Evolutionary conservation across 1,140 invertebrate genomes (phyloP).

Genomic region (Eubasilissa regina): DNA sequence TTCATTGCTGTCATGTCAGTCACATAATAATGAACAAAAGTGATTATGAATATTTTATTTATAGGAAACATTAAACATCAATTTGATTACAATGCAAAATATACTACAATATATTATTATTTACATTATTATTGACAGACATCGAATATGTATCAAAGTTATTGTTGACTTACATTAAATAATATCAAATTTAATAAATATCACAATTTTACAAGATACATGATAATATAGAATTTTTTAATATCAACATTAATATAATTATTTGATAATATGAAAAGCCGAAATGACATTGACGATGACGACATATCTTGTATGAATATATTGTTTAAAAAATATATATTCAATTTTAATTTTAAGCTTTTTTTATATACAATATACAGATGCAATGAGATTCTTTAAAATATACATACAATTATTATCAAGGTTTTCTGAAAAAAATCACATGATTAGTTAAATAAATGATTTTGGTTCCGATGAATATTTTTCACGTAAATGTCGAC

Average conservation of each 20-base stretch:
- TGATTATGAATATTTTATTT: slow-evolving; percentile 24
- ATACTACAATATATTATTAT: slow-evolving; percentile 6
- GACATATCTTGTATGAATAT: too few relatives aligned
- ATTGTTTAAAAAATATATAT: neutral
- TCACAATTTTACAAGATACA: slow-evolving; percentile 28
- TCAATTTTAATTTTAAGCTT: neutral
- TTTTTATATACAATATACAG: neutral
- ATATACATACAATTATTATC: neutral
- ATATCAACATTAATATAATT: slow-evolving; percentile 29
- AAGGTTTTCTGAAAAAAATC: too few relatives aligned
- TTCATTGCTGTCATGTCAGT: too few relatives aligned
- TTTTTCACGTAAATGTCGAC: too few relatives aligned
- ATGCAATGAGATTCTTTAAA: neutral
- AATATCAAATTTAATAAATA: slow-evolving; percentile 32
- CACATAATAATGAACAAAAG: neutral
- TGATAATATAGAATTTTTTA: slow-evolving; percentile 12
- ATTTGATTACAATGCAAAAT: slow-evolving; percentile 26
- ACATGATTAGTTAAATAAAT: too few relatives aligned
- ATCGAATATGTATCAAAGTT: neutral
- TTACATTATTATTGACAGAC: slow-evolving; percentile 1
- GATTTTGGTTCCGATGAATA: too few relatives aligned
- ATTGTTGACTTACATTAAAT: slow-evolving; percentile 4
- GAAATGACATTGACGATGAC: neutral
- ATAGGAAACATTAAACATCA: slow-evolving; percentile 29
- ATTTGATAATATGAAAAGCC: neutral